These are phyloP conservation scores for Cydia splendana DNA, from an alignment of 1,140 invertebrate genomes.

Conservation along the genomic window DNA sequence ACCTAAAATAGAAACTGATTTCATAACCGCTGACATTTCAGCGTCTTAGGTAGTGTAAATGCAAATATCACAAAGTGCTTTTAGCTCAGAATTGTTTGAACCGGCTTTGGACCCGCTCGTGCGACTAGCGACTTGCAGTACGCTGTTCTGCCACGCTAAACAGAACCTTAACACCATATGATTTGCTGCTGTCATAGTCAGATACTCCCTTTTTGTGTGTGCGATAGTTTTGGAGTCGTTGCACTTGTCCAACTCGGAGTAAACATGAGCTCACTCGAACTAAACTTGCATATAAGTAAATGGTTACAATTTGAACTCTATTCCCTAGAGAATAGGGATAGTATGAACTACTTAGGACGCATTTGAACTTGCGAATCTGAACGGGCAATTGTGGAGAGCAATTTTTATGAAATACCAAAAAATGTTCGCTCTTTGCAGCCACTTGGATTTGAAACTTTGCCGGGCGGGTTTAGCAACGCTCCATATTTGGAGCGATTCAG, in stretches of 20 bases:
- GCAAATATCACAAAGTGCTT: conserved; percentile 24
- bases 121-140: conserved; percentile 14
- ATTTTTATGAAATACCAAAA: conserved; percentile 25
- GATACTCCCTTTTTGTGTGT: conserved; percentile 3
- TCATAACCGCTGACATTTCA: conserved; percentile 1
- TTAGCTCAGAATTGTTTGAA: conserved; percentile 17
- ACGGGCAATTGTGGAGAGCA: conserved; percentile 15
- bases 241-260: conserved; percentile 25
- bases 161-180: not conserved
- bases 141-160: not conserved
- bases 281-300: not conserved
- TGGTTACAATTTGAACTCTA: not conserved
- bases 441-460: conserved; percentile 2
- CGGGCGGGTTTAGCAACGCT: not conserved
- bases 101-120: conserved; percentile 12
- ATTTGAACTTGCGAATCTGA: conserved; percentile 5
- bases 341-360: not conserved
- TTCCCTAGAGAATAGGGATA: not conserved
- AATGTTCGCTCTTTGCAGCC: not conserved
- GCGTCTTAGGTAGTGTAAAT: conserved; percentile 18
- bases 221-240: conserved; percentile 18
- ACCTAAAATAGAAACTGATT: conserved; percentile 19
- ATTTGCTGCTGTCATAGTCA: conserved; percentile 1
- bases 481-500: not conserved
- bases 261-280: conserved; percentile 27